Conservation (phyloP, 2,113 vertebrate genomes). For the Lipophrys pholis region DNA sequence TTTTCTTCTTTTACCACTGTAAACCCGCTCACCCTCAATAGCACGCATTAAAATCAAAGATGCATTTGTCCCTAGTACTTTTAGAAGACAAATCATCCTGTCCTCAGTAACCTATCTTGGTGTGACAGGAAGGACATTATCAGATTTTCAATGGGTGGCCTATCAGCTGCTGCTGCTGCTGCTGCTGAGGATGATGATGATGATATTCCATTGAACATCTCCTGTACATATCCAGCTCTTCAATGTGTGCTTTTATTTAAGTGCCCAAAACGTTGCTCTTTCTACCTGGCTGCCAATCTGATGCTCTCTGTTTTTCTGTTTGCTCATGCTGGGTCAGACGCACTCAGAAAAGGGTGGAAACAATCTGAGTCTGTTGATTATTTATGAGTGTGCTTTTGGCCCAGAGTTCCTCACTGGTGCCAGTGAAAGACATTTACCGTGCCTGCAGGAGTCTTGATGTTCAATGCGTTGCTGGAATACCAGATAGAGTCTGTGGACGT, state of each 20-base stretch:
- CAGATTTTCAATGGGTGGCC: slow-evolving; percentile 1
- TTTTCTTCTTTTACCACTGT: no score
- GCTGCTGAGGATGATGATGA: slow-evolving; percentile 13
- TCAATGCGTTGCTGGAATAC: slow-evolving; percentile 32
- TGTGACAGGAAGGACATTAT: slow-evolving; percentile 26
- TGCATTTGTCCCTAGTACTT: not conserved
- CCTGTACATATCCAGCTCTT: slow-evolving; percentile 29
- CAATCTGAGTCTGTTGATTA: slow-evolving; percentile 40
- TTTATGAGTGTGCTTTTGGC: slow-evolving; percentile 53
- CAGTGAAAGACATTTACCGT: slow-evolving; percentile 49
- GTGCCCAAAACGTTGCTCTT: not conserved
- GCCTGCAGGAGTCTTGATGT: slow-evolving; percentile 40
- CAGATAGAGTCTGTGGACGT: slow-evolving; percentile 23
- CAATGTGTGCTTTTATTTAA: not conserved
- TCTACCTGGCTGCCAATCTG: slow-evolving; percentile 21
- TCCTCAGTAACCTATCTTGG: slow-evolving; percentile 8
- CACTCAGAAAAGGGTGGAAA: slow-evolving; percentile 32
- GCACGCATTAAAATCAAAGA: not conserved
- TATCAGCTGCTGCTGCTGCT: slow-evolving; percentile 29
- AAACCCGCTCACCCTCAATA: not conserved
- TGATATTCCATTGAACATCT: slow-evolving; percentile 44
- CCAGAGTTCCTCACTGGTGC: slow-evolving; percentile 33
- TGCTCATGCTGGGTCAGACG: slow-evolving; percentile 13
- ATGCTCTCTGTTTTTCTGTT: slow-evolving; percentile 13
- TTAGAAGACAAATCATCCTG: not conserved